Conservation (phyloP, 1,140 invertebrate species). For the Chymomyza costata region DNA sequence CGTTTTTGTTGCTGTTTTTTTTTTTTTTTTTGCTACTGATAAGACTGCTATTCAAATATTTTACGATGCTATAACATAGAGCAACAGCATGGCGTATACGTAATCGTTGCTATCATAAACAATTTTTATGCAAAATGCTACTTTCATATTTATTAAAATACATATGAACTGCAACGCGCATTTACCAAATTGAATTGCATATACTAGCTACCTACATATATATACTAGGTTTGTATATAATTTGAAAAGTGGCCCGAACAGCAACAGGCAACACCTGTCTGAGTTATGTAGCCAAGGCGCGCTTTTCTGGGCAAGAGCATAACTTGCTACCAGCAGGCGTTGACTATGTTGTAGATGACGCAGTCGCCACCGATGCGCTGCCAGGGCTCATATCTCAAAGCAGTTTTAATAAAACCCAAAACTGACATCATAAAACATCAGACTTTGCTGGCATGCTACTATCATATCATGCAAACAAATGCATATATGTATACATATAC, state of each 20-base stretch:
- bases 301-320: not conserved
- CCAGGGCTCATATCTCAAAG: conserved; percentile 52
- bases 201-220: no score
- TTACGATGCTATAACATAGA: not conserved
- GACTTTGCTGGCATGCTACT: no score
- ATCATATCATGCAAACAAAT: not conserved
- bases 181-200: conserved; percentile 42
- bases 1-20: not conserved
- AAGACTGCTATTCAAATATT: conserved; percentile 23
- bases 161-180: conserved; percentile 38
- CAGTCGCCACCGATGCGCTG: not conserved
- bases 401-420: conserved; percentile 72
- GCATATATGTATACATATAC: not conserved
- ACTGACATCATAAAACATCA: conserved; percentile 73
- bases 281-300: not conserved
- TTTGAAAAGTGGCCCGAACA: no score
- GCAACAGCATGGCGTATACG: conserved; percentile 38
- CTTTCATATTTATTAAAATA: conserved; percentile 67
- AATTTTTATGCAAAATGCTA: conserved; percentile 62
- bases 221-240: no score
- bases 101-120: conserved; percentile 40
- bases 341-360: not conserved
- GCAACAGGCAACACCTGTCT: not conserved
- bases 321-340: not conserved
- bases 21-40: conserved; percentile 34